Percentiles rank a stretch among this genome's conserved stretches.
Conservation (phyloP, 2,888 invertebrate genomes). For the Cosmia trapezina region DNA sequence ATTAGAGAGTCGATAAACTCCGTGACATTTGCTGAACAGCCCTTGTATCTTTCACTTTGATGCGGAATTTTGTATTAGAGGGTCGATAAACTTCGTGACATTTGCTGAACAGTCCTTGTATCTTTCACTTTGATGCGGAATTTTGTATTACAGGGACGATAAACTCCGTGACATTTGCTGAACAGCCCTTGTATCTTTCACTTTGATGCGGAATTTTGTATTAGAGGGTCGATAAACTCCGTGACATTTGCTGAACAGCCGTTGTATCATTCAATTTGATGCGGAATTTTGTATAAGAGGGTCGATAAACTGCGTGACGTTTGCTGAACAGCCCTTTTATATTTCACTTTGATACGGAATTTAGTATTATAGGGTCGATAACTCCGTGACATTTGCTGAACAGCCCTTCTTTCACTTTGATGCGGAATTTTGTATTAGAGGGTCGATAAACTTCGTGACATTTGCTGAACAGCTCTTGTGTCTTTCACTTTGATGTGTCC, state of each 20-base stretch:
- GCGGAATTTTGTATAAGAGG: conserved; percentile 44
- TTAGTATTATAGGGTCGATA: no score
- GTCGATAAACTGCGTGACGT: conserved; percentile 6
- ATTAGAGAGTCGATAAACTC: conserved; percentile 28
- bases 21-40: not conserved
- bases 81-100: no score
- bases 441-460: conserved; percentile 8
- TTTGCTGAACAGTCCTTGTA: no score
- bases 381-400: no score
- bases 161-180: not conserved
- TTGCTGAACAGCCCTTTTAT: not conserved
- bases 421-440: conserved; percentile 45
- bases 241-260: no score
- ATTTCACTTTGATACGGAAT: not conserved
- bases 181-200: not conserved
- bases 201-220: no score
- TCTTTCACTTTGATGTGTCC: not conserved
- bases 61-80: no score
- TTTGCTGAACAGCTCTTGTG: not conserved
- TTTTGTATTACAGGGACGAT: conserved; percentile 34
- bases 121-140: no score
- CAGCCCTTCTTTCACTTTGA: no score
- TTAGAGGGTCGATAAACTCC: no score
- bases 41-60: not conserved
- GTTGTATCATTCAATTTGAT: no score